Evolutionary conservation across 1,140 invertebrate genomes (phyloP).

Genomic region (Macrobrachium nipponense): DNA sequence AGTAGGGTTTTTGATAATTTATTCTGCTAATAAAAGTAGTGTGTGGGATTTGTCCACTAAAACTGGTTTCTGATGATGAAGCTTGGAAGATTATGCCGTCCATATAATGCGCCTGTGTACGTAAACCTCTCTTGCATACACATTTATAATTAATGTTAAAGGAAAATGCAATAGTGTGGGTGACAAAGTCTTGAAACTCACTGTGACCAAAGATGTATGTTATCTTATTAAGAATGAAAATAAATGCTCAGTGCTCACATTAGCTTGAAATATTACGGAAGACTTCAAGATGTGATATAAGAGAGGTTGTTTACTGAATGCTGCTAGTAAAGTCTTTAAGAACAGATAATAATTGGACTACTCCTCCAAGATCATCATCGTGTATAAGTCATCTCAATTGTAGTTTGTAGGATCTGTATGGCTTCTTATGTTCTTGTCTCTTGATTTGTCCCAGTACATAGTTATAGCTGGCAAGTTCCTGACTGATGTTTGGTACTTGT

Average conservation of each 20-base stretch:
- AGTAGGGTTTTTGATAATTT: slow-evolving; percentile 47
- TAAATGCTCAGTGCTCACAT: too few relatives aligned
- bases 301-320: too few relatives aligned
- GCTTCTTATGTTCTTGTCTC: slow-evolving; percentile 46
- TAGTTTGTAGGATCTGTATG: slow-evolving; percentile 36
- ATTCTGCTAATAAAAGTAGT: slow-evolving; percentile 43
- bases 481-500: slow-evolving; percentile 34
- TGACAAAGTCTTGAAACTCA: too few relatives aligned
- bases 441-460: slow-evolving; percentile 16
- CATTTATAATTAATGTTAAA: not conserved
- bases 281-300: too few relatives aligned
- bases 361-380: slow-evolving; percentile 48
- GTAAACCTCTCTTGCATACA: not conserved
- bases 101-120: slow-evolving; percentile 13
- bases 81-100: slow-evolving; percentile 33
- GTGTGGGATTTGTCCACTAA: slow-evolving; percentile 45
- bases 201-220: too few relatives aligned
- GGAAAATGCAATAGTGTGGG: too few relatives aligned
- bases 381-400: slow-evolving; percentile 11
- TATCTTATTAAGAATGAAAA: too few relatives aligned
- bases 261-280: too few relatives aligned
- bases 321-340: slow-evolving; percentile 2
- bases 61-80: slow-evolving; percentile 34
- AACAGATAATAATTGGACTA: slow-evolving; percentile 26
- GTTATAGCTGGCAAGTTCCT: slow-evolving; percentile 29